A percentile compares a stretch with the other conserved stretches of the same genome.
Evolutionary conservation across 2,113 vertebrate genomes (phyloP).

Genomic region (Clinocottus analis): DNA sequence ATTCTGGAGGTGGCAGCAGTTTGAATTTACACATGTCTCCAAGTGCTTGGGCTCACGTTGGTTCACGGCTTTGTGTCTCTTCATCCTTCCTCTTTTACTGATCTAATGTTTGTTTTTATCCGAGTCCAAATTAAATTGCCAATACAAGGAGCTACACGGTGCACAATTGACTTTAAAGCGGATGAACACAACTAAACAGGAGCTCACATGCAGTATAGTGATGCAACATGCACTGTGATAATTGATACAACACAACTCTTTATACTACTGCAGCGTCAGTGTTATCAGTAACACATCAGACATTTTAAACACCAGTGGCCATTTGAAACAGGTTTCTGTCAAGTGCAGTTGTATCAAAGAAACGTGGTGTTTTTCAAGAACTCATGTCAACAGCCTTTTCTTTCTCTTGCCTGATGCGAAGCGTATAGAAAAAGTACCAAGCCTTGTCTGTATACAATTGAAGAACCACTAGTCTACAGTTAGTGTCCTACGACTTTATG

Average conservation of each 20-base stretch:
- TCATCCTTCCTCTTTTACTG: neutral
- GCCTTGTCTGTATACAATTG: conserved; percentile 11
- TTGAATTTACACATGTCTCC: neutral
- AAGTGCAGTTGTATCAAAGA: neutral
- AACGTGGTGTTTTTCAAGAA: neutral
- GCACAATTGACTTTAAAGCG: neutral
- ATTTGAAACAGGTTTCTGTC: neutral
- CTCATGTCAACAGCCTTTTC: neutral
- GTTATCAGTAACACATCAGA: neutral
- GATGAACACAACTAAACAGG: neutral
- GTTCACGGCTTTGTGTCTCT: conserved; percentile 6
- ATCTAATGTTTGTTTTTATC: neutral
- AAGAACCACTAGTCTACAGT: conserved; percentile 29
- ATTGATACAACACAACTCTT: neutral
- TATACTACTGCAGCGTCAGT: neutral
- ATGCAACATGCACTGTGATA: neutral
- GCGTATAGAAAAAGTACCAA: neutral
- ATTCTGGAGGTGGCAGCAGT: conserved; percentile 1
- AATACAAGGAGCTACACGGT: neutral
- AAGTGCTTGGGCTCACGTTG: neutral
- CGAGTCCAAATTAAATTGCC: neutral
- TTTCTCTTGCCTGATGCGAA: conserved; percentile 9
- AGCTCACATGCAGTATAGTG: neutral
- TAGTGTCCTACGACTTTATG: conserved; percentile 58
- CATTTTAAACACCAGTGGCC: neutral